Evolutionary conservation across 64 coral and sea anemone genomes (phyloP), one percentile per base, ranked within the genome.

Genomic region (Cladopsammia gracilis): DNA sequence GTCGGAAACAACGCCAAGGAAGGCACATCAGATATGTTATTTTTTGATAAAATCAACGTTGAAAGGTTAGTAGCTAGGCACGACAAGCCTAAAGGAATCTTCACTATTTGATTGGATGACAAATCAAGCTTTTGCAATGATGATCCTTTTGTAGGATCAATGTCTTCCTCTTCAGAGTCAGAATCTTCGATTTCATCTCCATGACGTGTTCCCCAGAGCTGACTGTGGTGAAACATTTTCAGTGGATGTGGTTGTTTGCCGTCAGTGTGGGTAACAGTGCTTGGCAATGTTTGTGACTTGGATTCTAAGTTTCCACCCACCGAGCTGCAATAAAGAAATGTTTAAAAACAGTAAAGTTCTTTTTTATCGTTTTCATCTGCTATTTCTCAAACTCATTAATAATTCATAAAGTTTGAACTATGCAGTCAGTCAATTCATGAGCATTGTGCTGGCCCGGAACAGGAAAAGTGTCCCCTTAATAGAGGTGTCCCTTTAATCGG

Each of bases 21-120:
- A 2, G 72, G 89, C 0, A 99, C 62, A 61, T 91, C 89, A 20
- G 75, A 87, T 46, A 99, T 94, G 44, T 64, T 60, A 83, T 99
- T 99, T 45, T 96, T 96, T 67, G 98, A 99, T 58, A 99, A 51
- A 88, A 88, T 94, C 87, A 99, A 78, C 74, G 91, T 96, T 58
- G 65, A 62, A 26, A 99, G 62, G 66, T 94, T 96, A 24, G 98
- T 95, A 18, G 98, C 98, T 14, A 99, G 48, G 67, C 98, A 99
- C 16, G 98, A 89, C 4, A 99, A 62, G 19, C 98, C 98, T 10
- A 79, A n/a, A 23, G 94, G 98, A 70, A 99, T 66, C 65, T 68
- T 88, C 20, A 13, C n/a, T 52, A 99, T 79, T 83, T 73, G 88
- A 68, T 99, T 99, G 20, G 54, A 67, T 23, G 98, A 90, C 65